Evolutionary conservation across 1,140 invertebrate genomes (phyloP).

Genomic region (Aricia agestis): DNA sequence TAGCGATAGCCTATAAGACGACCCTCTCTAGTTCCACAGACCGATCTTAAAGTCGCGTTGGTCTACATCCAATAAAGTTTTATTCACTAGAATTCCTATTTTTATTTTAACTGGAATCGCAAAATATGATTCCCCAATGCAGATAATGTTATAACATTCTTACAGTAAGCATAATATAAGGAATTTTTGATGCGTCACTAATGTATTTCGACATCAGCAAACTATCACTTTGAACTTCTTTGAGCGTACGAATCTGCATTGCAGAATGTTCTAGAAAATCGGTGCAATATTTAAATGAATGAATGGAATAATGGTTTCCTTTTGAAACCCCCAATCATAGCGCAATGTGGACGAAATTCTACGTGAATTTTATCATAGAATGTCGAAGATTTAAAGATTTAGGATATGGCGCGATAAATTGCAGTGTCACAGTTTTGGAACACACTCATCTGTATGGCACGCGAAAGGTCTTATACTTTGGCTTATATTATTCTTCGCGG

Average conservation of each 20-base stretch:
- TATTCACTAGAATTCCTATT: neutral
- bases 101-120: neutral
- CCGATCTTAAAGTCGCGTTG: too few species aligned
- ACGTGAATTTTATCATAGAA: neutral
- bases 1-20: too few species aligned
- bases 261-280: constrained; percentile 11
- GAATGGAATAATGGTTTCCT: constrained; percentile 11
- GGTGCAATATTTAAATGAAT: constrained; percentile 7
- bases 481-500: too few species aligned
- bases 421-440: too few species aligned
- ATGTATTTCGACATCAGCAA: neutral
- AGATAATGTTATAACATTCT: neutral
- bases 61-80: too few species aligned
- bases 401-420: too few species aligned
- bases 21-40: too few species aligned
- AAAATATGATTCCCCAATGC: neutral
- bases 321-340: neutral
- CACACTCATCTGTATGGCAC: too few species aligned
- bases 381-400: too few species aligned
- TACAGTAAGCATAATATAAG: neutral
- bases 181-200: neutral
- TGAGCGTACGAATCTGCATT: neutral
- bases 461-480: too few species aligned
- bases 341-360: neutral
- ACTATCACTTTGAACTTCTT: neutral